A percentile compares a stretch with the other conserved stretches of the same genome.
These are phyloP conservation scores for Falcunculus frontatus DNA, from an alignment of 2,113 vertebrate genomes.

Conservation along the genomic window DNA sequence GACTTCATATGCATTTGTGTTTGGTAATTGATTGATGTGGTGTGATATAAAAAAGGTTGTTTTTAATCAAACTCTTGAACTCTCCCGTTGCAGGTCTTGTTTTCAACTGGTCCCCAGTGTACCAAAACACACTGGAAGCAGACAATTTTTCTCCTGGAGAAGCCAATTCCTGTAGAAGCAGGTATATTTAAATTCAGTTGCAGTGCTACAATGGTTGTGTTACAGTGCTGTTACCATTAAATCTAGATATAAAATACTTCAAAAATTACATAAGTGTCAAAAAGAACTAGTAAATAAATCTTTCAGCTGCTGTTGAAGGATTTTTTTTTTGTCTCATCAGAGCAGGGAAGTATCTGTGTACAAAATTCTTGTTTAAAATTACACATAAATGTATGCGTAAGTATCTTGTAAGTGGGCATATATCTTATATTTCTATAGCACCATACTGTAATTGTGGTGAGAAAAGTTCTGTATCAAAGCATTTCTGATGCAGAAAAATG, in stretches of 20 bases:
- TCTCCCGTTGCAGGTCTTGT: conserved; percentile 80
- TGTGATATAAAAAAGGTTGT: conserved; percentile 67
- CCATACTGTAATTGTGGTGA: neutral
- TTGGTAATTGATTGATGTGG: conserved; percentile 67
- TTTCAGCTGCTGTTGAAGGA: neutral
- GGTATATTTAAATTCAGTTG: conserved; percentile 68
- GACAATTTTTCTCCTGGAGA: conserved; percentile 88
- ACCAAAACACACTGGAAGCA: conserved; percentile 95
- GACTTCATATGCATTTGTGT: conserved; percentile 11
- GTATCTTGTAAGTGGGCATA: neutral
- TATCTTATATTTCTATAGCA: neutral
- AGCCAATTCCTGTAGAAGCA: conserved; percentile 81
- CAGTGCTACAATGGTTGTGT: neutral
- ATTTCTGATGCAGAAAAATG: neutral
- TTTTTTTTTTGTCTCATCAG: neutral
- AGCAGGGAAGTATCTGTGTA: neutral
- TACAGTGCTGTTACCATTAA: neutral
- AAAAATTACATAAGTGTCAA: accelerated
- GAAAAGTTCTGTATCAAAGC: neutral
- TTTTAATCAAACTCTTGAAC: conserved; percentile 71
- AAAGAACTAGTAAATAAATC: neutral
- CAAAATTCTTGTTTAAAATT: neutral
- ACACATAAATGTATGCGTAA: neutral
- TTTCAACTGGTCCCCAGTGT: conserved; percentile 88
- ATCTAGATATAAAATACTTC: neutral